Evolutionary conservation across 2,797 vertebrate species (phyloP), one percentile per base, ranked within the genome.

Genomic region (Scomberomorus guttatus): DNA sequence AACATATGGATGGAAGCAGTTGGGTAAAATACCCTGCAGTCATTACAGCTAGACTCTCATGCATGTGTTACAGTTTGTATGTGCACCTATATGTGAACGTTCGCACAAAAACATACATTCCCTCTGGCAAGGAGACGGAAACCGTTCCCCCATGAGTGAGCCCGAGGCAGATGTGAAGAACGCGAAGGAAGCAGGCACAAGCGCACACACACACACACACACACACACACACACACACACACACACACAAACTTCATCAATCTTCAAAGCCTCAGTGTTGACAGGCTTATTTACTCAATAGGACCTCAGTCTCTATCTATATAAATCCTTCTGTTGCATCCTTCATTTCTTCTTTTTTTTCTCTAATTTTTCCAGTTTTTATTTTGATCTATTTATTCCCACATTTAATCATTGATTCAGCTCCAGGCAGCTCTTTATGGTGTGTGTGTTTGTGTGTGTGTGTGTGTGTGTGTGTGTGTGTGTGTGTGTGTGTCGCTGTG

Each of bases 201-300:
- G 13, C 17, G 18, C 46, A 39, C 75, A 70, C 60, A 77, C 70
- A 66, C 60, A 72, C 72, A 59, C 65, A 39, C 61, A 39, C n/a
- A 46, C 29, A 82, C 71, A 73, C 51, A 58, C 71, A 64, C 63
- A 65, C 62, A 77, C 74, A 75, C 72, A 48, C 64, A 69, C 51
- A 59, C 24, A 60, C 32, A 27, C 27, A 56, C 32, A 64, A 48
- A 69, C 29, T 5, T 56, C 76, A 89, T 86, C 76, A 77, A 86
- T 89, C 90, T 84, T 86, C 86, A 86, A 84, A 89, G 84, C 86
- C 50, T 80, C 67, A 37, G 48, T 32, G 68, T 67, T 87, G 85
- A 89, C 90, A 89, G 85, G 76, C 80, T 79, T 88, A 81, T 93
- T 87, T 87, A 87, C 77, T 82, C 78, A 85, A 88, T 42, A 84